Evolutionary conservation across 1,140 invertebrate species (phyloP).

Genomic region (Plodia interpunctella): DNA sequence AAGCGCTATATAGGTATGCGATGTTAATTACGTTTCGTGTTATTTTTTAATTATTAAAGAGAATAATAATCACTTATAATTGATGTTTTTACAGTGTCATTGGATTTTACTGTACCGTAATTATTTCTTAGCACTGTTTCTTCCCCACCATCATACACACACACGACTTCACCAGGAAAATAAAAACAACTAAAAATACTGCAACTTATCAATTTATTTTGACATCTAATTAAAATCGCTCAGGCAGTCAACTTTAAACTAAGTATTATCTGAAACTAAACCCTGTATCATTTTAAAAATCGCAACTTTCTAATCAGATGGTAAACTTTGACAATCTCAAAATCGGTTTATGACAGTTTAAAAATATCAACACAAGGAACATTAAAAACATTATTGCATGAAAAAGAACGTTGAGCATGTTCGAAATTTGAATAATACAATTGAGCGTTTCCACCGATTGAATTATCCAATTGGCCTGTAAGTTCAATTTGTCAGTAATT

Average conservation of each 20-base stretch:
- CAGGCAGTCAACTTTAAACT: not conserved
- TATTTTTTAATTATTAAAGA: no score
- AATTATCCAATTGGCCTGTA: no score
- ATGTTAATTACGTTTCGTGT: no score
- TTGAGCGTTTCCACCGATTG: no score
- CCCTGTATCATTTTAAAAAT: not conserved
- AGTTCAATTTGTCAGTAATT: not conserved
- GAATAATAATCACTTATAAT: no score
- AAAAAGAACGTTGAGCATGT: not conserved
- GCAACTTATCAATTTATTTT: slow-evolving; percentile 1
- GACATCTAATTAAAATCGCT: not conserved
- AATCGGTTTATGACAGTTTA: not conserved
- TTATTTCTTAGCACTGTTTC: no score
- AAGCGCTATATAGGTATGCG: no score
- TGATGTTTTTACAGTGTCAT: no score
- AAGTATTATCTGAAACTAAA: not conserved
- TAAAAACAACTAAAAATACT: no score
- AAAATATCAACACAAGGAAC: not conserved
- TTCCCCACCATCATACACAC: no score
- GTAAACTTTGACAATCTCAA: not conserved
- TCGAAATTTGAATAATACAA: not conserved
- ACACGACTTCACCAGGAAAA: no score
- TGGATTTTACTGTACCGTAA: no score
- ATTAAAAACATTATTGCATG: not conserved
- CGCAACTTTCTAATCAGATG: not conserved